phyloP scores from a whole-genome alignment of 2,888 invertebrate genomes.

The Xanthorhoe spadicearia region DNA sequence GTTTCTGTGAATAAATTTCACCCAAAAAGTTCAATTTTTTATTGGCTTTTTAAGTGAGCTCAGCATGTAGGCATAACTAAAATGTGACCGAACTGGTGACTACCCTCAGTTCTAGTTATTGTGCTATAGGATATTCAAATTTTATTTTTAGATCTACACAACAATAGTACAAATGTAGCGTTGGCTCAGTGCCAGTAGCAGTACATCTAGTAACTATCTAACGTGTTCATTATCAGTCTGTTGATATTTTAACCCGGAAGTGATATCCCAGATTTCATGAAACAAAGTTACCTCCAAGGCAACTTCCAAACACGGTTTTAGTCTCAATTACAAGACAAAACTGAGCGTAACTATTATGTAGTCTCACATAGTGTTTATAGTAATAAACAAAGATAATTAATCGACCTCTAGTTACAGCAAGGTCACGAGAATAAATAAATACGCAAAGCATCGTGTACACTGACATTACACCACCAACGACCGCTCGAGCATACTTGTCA shows the following conservation, averaged over 20 bases:
- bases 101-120: too few relatives aligned
- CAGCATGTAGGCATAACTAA: too few relatives aligned
- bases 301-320: not conserved
- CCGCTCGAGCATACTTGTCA: slow-evolving; percentile 46
- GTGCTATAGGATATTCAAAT: too few relatives aligned
- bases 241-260: not conserved
- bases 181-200: slow-evolving; percentile 16
- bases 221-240: not conserved
- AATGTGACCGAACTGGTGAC: too few relatives aligned
- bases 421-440: slow-evolving; percentile 69
- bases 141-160: not conserved
- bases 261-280: not conserved
- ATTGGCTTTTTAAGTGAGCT: too few relatives aligned
- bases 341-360: slow-evolving; percentile 3
- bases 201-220: not conserved
- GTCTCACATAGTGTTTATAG: slow-evolving; percentile 24
- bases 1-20: too few relatives aligned
- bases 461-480: slow-evolving; percentile 40
- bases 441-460: slow-evolving; percentile 43
- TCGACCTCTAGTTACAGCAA: slow-evolving; percentile 69
- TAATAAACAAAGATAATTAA: slow-evolving; percentile 39
- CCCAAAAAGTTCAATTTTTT: too few relatives aligned
- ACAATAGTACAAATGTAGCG: not conserved
- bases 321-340: not conserved
- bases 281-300: not conserved